These are phyloP conservation scores for Lepidurus arcticus DNA, from an alignment of 1,140 invertebrate species.

Conservation along the genomic window DNA sequence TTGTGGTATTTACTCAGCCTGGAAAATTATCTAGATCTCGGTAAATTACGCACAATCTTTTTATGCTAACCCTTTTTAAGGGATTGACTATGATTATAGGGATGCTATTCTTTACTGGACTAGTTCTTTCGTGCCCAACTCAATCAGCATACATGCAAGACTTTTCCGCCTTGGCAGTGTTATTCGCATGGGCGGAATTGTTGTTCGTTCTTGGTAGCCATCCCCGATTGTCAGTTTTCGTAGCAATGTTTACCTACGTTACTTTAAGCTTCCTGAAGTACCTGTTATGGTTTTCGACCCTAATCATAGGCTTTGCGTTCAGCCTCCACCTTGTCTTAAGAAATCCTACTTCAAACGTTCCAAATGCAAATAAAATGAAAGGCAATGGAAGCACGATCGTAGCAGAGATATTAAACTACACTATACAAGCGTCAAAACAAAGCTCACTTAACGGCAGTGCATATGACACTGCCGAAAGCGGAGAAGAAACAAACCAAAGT, in stretches of 20 bases:
- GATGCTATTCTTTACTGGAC: conserved; percentile 55
- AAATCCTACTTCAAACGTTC: background rate
- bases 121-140: conserved; percentile 50
- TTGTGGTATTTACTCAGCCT: background rate
- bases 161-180: conserved; percentile 57
- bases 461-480: background rate
- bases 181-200: conserved; percentile 68
- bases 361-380: background rate
- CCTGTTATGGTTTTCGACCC: conserved; percentile 66
- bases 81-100: conserved; percentile 44
- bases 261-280: conserved; percentile 71
- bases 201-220: conserved; percentile 69
- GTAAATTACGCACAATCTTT: background rate
- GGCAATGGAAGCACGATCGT: background rate
- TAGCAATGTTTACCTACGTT: conserved; percentile 70
- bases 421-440: no score
- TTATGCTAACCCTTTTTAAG: no score
- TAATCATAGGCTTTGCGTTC: conserved; percentile 70
- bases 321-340: conserved; percentile 62
- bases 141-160: conserved; percentile 52
- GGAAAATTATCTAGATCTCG: background rate
- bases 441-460: no score
- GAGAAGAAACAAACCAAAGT: conserved; percentile 40
- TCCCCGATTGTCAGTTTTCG: conserved; percentile 61
- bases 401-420: no score